Conservation (phyloP, 1,140 invertebrate genomes). For the Venturia canescens region DNA sequence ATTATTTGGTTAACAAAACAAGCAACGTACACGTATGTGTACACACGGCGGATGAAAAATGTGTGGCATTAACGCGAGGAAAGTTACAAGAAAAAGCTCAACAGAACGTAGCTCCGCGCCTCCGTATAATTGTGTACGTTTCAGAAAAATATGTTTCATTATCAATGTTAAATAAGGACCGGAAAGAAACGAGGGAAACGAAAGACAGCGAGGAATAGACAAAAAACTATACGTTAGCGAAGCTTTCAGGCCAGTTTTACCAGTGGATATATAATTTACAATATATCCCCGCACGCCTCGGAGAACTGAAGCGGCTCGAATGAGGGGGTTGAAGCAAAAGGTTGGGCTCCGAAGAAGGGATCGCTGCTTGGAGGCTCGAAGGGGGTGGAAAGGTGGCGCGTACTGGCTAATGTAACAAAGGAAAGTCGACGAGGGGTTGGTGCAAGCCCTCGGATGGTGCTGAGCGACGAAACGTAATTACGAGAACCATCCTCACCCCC, state of each 20-base stretch:
- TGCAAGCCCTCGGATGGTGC: constrained; percentile 45
- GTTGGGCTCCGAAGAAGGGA: no score
- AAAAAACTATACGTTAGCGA: constrained; percentile 1
- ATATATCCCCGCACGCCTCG: constrained; percentile 1
- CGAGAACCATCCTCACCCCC: constrained; percentile 36
- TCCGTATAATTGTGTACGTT: no score
- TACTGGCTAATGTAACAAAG: constrained; percentile 67
- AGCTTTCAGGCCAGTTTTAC: neutral
- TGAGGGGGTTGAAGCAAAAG: constrained; percentile 5
- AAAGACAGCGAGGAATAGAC: neutral
- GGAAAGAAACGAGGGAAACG: no score
- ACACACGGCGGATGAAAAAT: no score
- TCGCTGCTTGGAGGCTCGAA: neutral
- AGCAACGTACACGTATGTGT: no score
- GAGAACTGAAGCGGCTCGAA: neutral
- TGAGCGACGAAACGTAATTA: constrained; percentile 68
- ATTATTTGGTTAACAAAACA: no score
- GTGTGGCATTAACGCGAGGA: no score
- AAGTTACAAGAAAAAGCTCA: no score
- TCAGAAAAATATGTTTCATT: neutral
- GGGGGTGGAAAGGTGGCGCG: constrained; percentile 5
- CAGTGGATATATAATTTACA: constrained; percentile 5
- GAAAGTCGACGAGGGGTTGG: constrained; percentile 54
- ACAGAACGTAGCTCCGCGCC: no score
- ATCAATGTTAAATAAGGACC: neutral